Base-by-base conservation (phyloP, 2,888 invertebrate genomes). In the Noctua fimbriata region DNA sequence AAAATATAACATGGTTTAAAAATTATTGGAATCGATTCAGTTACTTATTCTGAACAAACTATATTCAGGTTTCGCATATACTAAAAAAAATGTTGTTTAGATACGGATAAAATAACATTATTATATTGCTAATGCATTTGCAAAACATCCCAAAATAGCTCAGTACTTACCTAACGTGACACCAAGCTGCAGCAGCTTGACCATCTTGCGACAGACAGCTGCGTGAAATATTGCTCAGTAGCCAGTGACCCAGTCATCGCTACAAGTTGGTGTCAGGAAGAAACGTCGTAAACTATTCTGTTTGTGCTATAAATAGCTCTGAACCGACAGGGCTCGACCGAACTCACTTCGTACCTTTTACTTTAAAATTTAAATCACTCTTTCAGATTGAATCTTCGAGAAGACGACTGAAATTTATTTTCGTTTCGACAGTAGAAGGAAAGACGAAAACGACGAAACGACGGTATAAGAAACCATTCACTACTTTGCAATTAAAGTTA, bases 251-350 rank as follows among this genome's bases (percentile, higher is more conserved):
- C 9, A 16, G 32, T 52, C 16, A 70, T 52, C n/a, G 10, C 10
- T 52, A 36, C 47, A 47, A 74, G 67, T 67, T 55, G 52, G 60
- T 73, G 55, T 70, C 72, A 79, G 44, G 49, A 70, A 63, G 55
- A 49, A 58, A 41, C 18, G 18, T 58, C 67, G 32, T 70, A 69
- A 72, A 73, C 72, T 66, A 75, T 70, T 76, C 73, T 73, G 69
- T 83, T 83, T 69, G 72, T 65, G 65, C 58, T 75, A 69, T 79
- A 83, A 65, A 82, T 75, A 75, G 28, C 21, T 60, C 12, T 65
- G 32, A 66, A 32, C 41, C 5, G 47, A 55, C 63, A n/a, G 1
- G 21, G n/a, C 28, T 65, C n/a, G 58, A 75, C 58, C 72, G 18
- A 21, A 36, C 36, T 32, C 44, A 52, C 67, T 80, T 67, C 49